A percentile compares a stretch with the other conserved stretches of the same genome.
phyloP scores from a whole-genome alignment of 2,888 invertebrate species.

The Euproctis similis region DNA sequence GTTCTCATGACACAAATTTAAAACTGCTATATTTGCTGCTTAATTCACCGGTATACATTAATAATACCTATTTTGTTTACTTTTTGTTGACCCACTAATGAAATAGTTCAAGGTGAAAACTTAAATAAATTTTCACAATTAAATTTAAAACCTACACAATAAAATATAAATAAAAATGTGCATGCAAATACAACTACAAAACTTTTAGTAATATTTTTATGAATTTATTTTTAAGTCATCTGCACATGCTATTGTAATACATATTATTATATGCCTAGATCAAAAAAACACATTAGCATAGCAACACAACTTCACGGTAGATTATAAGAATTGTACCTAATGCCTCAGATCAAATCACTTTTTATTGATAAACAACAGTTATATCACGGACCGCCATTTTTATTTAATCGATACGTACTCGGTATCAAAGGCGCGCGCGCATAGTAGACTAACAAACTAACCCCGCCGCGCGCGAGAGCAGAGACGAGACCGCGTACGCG shows the following conservation, averaged over 20 bases:
- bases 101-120: too few relatives aligned
- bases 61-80: background rate
- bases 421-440: constrained; percentile 29
- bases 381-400: constrained; percentile 12
- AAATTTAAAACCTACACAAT: too few relatives aligned
- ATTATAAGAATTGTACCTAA: constrained; percentile 4
- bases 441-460: constrained; percentile 28
- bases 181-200: too few relatives aligned
- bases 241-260: too few relatives aligned
- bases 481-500: constrained; percentile 15
- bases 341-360: constrained; percentile 5
- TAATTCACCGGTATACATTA: background rate
- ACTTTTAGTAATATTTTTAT: too few relatives aligned
- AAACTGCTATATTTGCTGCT: background rate
- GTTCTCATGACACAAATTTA: background rate
- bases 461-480: constrained; percentile 21
- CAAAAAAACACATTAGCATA: too few relatives aligned
- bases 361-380: constrained; percentile 20
- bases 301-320: too few relatives aligned
- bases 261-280: too few relatives aligned
- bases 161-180: too few relatives aligned
- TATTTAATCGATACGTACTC: constrained; percentile 12
- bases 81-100: too few relatives aligned
- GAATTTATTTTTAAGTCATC: too few relatives aligned
- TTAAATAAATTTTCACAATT: too few relatives aligned